Evolutionary conservation across 2,888 invertebrate genomes (phyloP).

Genomic region (Agelastica alni): DNA sequence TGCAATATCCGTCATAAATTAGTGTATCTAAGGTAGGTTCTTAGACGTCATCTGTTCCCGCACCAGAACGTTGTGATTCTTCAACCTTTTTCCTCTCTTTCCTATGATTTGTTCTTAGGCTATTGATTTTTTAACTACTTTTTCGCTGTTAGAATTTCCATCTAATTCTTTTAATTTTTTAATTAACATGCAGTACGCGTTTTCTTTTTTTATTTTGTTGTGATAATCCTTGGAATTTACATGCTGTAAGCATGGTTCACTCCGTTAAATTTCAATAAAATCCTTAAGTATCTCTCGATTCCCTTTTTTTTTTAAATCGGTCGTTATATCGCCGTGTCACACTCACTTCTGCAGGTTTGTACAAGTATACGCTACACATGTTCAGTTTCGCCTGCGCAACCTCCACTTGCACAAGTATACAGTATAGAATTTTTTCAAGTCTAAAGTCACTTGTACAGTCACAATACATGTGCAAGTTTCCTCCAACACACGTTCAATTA

Average conservation of each 20-base stretch:
- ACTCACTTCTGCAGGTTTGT: not conserved
- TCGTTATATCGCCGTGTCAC: not conserved
- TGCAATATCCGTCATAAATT: too few relatives aligned
- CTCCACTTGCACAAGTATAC: not conserved
- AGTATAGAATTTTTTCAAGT: slow-evolving; percentile 5
- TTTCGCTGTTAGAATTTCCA: too few relatives aligned
- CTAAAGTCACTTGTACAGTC: not conserved
- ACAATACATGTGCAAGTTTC: slow-evolving; percentile 4
- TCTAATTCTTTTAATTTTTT: too few relatives aligned
- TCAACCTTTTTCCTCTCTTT: too few relatives aligned
- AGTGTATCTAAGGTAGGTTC: too few relatives aligned
- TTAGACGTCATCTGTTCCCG: too few relatives aligned
- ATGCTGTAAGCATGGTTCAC: too few relatives aligned
- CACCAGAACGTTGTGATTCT: too few relatives aligned
- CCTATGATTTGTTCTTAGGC: too few relatives aligned
- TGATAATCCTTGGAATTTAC: not conserved
- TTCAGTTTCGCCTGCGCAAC: slow-evolving; percentile 3
- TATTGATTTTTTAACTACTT: too few relatives aligned
- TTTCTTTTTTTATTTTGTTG: too few relatives aligned
- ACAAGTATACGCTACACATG: not conserved
- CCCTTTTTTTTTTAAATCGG: not conserved
- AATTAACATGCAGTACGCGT: too few relatives aligned
- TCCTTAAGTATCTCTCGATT: not conserved
- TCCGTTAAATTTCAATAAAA: not conserved
- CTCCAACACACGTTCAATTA: not conserved